phyloP scores from a whole-genome alignment of 2,113 vertebrate genomes.

The Microtus ochrogaster region DNA sequence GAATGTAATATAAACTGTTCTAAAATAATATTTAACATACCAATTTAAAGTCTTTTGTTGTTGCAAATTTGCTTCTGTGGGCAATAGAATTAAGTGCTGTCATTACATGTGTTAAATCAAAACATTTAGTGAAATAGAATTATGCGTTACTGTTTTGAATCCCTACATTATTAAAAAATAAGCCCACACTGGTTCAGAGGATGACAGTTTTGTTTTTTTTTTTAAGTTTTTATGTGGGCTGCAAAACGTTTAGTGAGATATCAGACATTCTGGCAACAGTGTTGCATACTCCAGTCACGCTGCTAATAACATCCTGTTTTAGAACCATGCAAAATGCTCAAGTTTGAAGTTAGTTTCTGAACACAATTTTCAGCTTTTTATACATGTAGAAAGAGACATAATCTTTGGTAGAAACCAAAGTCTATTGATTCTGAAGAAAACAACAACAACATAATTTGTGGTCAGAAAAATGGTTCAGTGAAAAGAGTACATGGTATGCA shows the following conservation, averaged over 20 bases:
- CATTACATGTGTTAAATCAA: slow-evolving; percentile 38
- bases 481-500: neutral
- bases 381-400: slow-evolving; percentile 32
- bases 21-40: slow-evolving; percentile 7
- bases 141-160: slow-evolving; percentile 51
- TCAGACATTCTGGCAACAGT: slow-evolving; percentile 50
- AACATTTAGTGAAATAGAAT: slow-evolving; percentile 52
- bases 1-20: neutral
- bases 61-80: neutral
- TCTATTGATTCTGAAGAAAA: neutral
- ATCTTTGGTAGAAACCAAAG: neutral
- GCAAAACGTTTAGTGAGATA: slow-evolving; percentile 54
- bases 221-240: slow-evolving; percentile 28
- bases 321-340: slow-evolving; percentile 58
- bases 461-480: no score
- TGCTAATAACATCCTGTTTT: slow-evolving; percentile 46
- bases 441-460: neutral
- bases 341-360: slow-evolving; percentile 29
- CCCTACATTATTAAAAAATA: slow-evolving; percentile 42
- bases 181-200: slow-evolving; percentile 40
- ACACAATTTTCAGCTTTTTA: neutral
- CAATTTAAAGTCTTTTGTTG: slow-evolving; percentile 38
- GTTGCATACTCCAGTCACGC: neutral
- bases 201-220: slow-evolving; percentile 27
- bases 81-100: neutral